Evolutionary conservation across 2,113 vertebrate species (phyloP), one percentile per base, ranked within the genome.

Genomic region (Hystrix cristata): DNA sequence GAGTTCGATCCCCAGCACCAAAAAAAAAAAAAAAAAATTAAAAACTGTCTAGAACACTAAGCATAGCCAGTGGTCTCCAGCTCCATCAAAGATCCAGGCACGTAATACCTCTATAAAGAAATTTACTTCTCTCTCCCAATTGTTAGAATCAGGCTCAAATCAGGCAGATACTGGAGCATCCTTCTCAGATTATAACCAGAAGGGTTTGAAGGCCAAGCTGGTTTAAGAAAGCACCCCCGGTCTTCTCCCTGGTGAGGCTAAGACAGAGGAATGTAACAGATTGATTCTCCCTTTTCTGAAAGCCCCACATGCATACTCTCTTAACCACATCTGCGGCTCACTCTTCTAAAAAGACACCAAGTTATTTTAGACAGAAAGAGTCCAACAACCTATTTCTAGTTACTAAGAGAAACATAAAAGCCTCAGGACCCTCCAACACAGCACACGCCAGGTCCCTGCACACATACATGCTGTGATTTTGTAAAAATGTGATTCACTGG

Each of bases 301-400:
- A 18, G 8, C 5, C 10, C 29, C 2, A 0, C 3, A 1, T 0
- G 23, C 13, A 2, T 5, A 23, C 69, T 34, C 46, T 65, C n/a
- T 65, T 71, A 60, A 57, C 53, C 27, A 53, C 18, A 80, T 46
- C 55, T 62, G 34, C 1, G 23, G 18, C 55, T 94, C 19, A 62
- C 8, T 85, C 3, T 96, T 86, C 76, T 69, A 51, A 94, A 96
- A 94, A 78, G n/a, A 80, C 18, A 64, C 1, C 5, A 62, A 46
- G 4, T 67, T 69, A 83, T 67, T 80, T 43, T 62, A 93, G 72
- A 48, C 5, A 95, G 55, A 51, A 74, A 51, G n/a, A 31, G 64
- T 48, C 65, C 65, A 23, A 53, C 76, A 87, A 86, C 79, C 71
- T 86, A 82, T 96, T 96, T 95, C 83, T 29, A 67, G 51, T 76